Evolutionary conservation across 2,888 invertebrate species (phyloP), one percentile per base, ranked within the genome.

Genomic region (Lobophora halterata): DNA sequence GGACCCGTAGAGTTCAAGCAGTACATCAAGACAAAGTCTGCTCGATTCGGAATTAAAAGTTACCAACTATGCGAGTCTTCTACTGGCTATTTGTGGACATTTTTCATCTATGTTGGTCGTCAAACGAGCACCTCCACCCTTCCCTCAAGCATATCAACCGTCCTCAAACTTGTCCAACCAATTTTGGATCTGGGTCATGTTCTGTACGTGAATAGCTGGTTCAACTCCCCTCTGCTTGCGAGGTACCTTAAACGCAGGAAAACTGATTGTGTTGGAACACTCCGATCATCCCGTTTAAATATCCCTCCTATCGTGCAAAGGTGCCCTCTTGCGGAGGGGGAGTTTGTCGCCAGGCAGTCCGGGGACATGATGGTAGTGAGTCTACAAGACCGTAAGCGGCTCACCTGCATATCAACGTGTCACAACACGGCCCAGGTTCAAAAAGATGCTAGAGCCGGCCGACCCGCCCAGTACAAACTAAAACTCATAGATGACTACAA

Each of bases 41-140:
- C 44, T 2, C 19, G 37, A 2, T 38, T 43, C 5, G 49, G 46
- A 2, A 49, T 49, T 1, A 54, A 54, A 26, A 31, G 31, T 1
- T 51, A 30, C 11, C 34, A 54, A 18, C 25, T 51, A 4, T 51
- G 51, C 18, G 49, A 52, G 13, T 36, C 46, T 5, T 9, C 25
- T 8, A 48, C 51, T 5, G 51, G 44, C n/a, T 55, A 55, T 32
- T n/a, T 52, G 4, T 40, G 45, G 34, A 38, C 37, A 6, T 42
- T 44, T 10, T 36, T 49, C 6, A 17, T 49, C n/a, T 53, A 52
- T 17, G 24, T 44, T 4, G 49, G 49, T 5, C 10, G 25, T 7
- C 24, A 10, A 8, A 25, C 29, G 19, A 14, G 11, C 20, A 20
- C 17, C 25, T 25, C 29, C 29, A 34, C 25, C 8, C 28, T 34